Conservation (phyloP, 2,113 vertebrate species). For the Myrmophylax atrothorax region DNA sequence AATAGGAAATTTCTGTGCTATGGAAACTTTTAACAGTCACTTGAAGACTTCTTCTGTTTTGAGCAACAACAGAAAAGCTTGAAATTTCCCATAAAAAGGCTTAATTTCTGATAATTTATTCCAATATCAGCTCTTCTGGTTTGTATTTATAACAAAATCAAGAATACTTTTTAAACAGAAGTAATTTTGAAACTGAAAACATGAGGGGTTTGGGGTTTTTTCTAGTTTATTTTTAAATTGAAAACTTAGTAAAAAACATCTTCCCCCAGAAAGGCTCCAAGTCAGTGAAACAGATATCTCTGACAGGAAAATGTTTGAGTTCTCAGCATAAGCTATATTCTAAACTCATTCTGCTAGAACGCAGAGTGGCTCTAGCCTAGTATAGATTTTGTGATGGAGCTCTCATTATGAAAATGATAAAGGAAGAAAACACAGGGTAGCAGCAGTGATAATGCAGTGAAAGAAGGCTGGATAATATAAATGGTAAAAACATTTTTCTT, state of each 20-base stretch:
- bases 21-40: neutral
- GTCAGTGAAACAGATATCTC: neutral
- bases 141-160: neutral
- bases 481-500: neutral
- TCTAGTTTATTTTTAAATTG: neutral
- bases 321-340: neutral
- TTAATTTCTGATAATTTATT: neutral
- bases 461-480: neutral
- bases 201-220: fast-evolving
- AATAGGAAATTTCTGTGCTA: neutral
- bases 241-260: neutral
- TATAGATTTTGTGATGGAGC: neutral
- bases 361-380: neutral
- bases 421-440: neutral
- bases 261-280: neutral
- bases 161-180: neutral
- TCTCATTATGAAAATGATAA: neutral
- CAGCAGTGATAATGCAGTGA: neutral
- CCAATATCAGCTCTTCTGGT: neutral
- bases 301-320: neutral
- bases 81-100: neutral
- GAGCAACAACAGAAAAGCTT: neutral
- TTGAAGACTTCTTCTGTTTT: neutral
- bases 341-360: neutral
- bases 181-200: neutral